Evolutionary conservation across 1,140 invertebrate genomes (phyloP), one percentile per base, ranked within the genome.

Genomic region (Camponotus floridanus): DNA sequence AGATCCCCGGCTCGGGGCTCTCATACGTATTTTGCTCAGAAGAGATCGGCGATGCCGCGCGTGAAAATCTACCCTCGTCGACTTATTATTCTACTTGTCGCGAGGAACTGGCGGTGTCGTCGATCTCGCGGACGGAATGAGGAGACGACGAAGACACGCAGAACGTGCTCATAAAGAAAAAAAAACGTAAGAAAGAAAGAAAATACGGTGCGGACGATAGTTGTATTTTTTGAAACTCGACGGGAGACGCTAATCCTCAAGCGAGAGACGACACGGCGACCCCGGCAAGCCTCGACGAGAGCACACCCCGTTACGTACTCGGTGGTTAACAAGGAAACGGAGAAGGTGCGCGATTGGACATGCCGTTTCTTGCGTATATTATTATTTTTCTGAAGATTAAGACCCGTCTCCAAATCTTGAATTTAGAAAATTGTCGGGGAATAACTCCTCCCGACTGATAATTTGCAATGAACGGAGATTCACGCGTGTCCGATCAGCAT

Each of bases 171-270:
- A 61, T 31, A 74, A 3, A 73, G 15, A 48, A 1, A 64, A 65
- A 36, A 65, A 39, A 33, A 33, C 1, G 1, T 65, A 45, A 64
- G 31, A 45, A 33, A 31, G 18, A 64, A 3, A 51, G 33, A 68
- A n/a, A 59, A 36, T 45, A 15, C 21, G 18, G 55, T 73, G 55
- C 67, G 55, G 55, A 59, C 36, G 55, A 83, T 73, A 73, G 31
- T 62, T 83, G 68, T 83, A 83, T 83, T 73, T 83, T 83, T 83
- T 74, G 68, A 74, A 73, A 83, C 62, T 33, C 39, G 36, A 73
- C 42, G 33, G 26, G 36, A 80, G 65, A 71, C 36, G 51, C 79
- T 55, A 59, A 36, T 6, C 26, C 36, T 45, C 39, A 61, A 81
- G 21, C 67, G 26, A 42, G 26, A 81, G 39, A 73, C 79, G 26